Percentiles rank a stretch among this genome's conserved stretches.
These are phyloP conservation scores for Diplodus sargus DNA, from an alignment of 2,797 vertebrate genomes.

Conservation along the genomic window DNA sequence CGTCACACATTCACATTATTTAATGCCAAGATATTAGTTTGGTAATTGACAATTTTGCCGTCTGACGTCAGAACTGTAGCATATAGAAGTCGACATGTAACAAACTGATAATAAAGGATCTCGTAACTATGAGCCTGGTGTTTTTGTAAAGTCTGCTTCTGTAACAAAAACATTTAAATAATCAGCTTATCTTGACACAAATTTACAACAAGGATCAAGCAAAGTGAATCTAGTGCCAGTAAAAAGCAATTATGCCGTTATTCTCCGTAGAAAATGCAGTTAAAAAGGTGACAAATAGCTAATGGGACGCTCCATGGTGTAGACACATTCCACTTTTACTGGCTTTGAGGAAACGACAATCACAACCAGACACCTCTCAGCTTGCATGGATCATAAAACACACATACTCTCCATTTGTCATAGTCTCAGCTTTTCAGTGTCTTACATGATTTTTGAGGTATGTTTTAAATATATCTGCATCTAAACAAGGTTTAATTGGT, in stretches of 20 bases:
- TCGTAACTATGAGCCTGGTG: neutral
- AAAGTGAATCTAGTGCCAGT: conserved; percentile 30
- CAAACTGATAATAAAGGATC: neutral
- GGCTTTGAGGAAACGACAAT: conserved; percentile 42
- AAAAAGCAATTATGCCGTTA: conserved; percentile 52
- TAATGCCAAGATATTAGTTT: too few relatives aligned
- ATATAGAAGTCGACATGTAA: too few relatives aligned
- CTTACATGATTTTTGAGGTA: conserved; percentile 38
- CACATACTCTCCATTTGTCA: conserved; percentile 8
- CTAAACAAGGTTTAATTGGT: conserved; percentile 66
- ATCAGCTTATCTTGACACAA: conserved; percentile 7
- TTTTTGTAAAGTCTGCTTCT: conserved; percentile 14
- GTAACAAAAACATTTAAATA: conserved; percentile 5
- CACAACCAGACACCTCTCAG: conserved; percentile 43
- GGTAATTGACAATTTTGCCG: neutral
- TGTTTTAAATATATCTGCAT: conserved; percentile 54
- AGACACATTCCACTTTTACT: conserved; percentile 48
- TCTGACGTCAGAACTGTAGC: accelerated
- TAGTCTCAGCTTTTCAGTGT: conserved; percentile 29
- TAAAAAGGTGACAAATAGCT: conserved; percentile 70
- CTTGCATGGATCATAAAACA: conserved; percentile 47
- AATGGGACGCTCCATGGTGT: conserved; percentile 33
- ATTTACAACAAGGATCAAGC: conserved; percentile 41
- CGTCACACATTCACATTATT: too few relatives aligned
- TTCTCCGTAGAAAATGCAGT: conserved; percentile 21